Percentiles rank a stretch among this genome's conserved stretches.
These are phyloP conservation scores for Parasteatoda lunata DNA, from an alignment of 2,888 invertebrate species.

Conservation along the genomic window DNA sequence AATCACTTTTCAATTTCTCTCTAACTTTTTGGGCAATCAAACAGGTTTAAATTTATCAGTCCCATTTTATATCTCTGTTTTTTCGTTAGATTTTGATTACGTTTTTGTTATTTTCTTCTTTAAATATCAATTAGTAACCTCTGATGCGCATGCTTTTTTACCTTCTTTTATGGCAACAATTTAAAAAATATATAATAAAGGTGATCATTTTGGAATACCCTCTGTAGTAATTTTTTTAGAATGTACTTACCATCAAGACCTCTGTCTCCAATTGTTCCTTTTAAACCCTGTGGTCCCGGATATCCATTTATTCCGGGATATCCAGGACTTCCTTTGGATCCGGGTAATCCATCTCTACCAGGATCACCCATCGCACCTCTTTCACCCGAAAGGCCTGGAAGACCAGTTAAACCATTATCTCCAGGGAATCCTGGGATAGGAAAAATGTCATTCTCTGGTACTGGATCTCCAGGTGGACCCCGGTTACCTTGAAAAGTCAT, in stretches of 20 bases:
- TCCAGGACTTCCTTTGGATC: slow-evolving; percentile 42
- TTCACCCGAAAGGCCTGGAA: slow-evolving; percentile 65
- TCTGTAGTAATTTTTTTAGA: too few relatives aligned
- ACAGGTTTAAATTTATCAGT: too few relatives aligned
- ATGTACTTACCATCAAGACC: slow-evolving; percentile 36
- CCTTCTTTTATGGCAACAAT: too few relatives aligned
- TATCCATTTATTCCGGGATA: slow-evolving; percentile 44
- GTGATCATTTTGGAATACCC: too few relatives aligned
- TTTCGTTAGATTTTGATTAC: too few relatives aligned
- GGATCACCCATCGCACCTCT: slow-evolving; percentile 72
- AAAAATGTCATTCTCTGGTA: neutral
- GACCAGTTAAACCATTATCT: slow-evolving; percentile 69
- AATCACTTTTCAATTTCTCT: too few relatives aligned
- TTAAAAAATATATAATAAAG: too few relatives aligned
- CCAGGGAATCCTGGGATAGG: slow-evolving; percentile 55
- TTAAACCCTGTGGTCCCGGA: slow-evolving; percentile 38
- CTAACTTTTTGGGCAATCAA: too few relatives aligned
- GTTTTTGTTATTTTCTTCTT: too few relatives aligned
- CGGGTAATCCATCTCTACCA: slow-evolving; percentile 71
- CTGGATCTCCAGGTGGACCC: slow-evolving; percentile 43
- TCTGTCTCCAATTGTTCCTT: slow-evolving; percentile 45
- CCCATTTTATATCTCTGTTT: too few relatives aligned
- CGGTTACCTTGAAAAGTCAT: slow-evolving; percentile 69
- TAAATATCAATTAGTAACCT: too few relatives aligned
- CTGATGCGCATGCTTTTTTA: too few relatives aligned